Percentiles rank a stretch among this genome's conserved stretches.
phyloP scores from a whole-genome alignment of 35 echinoderm and acorn worm genomes.

The Ptychodera flava region DNA sequence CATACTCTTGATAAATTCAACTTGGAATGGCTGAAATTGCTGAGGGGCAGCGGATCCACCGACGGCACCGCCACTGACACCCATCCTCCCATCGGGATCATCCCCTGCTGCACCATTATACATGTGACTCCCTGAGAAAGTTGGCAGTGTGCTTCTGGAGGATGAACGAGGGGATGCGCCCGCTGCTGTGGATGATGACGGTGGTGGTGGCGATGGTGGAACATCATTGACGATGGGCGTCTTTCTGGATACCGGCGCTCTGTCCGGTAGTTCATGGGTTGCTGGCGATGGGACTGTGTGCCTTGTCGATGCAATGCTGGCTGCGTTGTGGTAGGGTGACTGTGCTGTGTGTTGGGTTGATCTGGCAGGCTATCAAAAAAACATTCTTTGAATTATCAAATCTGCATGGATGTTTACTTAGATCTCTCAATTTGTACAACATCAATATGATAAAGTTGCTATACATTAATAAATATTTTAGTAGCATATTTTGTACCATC shows the following conservation, averaged over 20 bases:
- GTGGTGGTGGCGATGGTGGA: no score
- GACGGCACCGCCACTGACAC: not conserved
- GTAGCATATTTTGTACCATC: no score
- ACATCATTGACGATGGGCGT: no score
- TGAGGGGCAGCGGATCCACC: no score
- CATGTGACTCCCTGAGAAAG: not conserved
- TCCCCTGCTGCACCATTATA: not conserved
- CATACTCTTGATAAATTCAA: constrained; percentile 93
- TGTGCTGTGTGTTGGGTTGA: not conserved
- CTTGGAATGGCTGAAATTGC: constrained; percentile 71
- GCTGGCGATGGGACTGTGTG: no score
- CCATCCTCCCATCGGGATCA: not conserved
- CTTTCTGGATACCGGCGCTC: no score
- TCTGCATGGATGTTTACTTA: no score
- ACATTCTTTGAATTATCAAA: constrained; percentile 2
- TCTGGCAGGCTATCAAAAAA: not conserved
- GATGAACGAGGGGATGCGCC: not conserved
- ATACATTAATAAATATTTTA: no score
- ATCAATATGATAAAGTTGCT: no score
- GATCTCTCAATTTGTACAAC: no score
- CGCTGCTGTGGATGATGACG: not conserved
- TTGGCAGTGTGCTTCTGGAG: not conserved
- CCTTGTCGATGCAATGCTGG: constrained; percentile 9
- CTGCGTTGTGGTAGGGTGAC: not conserved
- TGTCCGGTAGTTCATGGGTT: no score